Percentiles rank a stretch among this genome's conserved stretches.
phyloP scores from a whole-genome alignment of 2,797 vertebrate genomes.

The Phalloptychus januarius region DNA sequence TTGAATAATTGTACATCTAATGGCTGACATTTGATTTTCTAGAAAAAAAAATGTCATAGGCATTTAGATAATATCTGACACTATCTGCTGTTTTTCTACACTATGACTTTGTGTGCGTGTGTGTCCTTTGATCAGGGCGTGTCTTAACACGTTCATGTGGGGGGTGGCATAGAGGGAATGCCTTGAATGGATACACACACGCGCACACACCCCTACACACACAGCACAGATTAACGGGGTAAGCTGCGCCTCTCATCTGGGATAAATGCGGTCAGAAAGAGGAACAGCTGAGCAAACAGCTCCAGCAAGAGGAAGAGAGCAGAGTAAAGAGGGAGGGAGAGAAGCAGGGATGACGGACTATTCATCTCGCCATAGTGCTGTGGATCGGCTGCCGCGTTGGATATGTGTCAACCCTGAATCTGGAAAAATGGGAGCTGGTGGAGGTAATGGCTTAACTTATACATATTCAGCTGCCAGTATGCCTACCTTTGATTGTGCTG shows the following conservation, averaged over 20 bases:
- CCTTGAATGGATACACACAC: constrained; percentile 39
- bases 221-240: constrained; percentile 71
- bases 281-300: constrained; percentile 78
- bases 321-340: constrained; percentile 47
- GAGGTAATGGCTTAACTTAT: constrained; percentile 57
- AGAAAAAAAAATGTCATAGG: background rate
- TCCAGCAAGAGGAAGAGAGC: constrained; percentile 62
- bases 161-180: constrained; percentile 54
- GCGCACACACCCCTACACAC: constrained; percentile 11
- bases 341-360: constrained; percentile 68
- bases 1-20: background rate
- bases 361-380: constrained; percentile 56
- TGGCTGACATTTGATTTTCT: background rate
- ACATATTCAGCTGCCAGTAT: background rate
- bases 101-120: constrained; percentile 10
- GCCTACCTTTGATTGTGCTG: background rate
- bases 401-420: constrained; percentile 69
- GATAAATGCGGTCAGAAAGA: constrained; percentile 77
- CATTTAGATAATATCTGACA: constrained; percentile 16
- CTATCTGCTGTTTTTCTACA: constrained; percentile 24
- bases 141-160: constrained; percentile 64
- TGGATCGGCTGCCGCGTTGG: constrained; percentile 74
- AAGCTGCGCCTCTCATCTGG: constrained; percentile 75
- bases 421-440: constrained; percentile 47
- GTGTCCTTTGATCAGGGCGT: constrained; percentile 56